Conservation (phyloP, 2,888 invertebrate species). For the Urechis unicinctus region DNA sequence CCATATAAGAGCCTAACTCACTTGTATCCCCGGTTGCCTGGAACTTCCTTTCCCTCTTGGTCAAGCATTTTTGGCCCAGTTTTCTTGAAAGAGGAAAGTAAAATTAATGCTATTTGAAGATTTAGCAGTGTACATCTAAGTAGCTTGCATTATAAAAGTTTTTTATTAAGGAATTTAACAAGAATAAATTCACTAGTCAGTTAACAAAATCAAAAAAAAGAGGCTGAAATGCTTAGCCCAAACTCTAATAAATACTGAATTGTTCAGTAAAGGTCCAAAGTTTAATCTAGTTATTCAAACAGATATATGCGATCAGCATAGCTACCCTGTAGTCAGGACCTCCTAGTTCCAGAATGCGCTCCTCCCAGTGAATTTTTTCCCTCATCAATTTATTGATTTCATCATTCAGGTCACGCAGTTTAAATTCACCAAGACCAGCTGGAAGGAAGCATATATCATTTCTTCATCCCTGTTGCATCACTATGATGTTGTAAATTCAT, state of each 20-base stretch:
- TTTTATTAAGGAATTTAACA: too few species aligned
- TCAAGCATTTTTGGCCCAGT: constrained; percentile 73
- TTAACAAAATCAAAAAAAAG: too few species aligned
- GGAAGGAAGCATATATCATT: constrained; percentile 21
- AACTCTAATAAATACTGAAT: too few species aligned
- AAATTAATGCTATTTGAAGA: too few species aligned
- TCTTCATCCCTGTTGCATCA: not conserved
- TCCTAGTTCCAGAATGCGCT: constrained; percentile 87
- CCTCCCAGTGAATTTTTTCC: constrained; percentile 97
- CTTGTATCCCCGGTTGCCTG: constrained; percentile 96
- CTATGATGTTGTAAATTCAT: too few species aligned
- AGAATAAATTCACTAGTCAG: too few species aligned
- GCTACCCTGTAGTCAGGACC: constrained; percentile 69
- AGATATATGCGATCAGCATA: not conserved
- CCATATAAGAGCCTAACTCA: constrained; percentile 49
- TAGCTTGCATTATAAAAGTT: too few species aligned
- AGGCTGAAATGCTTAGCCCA: too few species aligned
- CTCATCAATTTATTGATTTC: constrained; percentile 96
- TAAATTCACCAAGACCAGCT: constrained; percentile 98
- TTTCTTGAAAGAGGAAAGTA: constrained; percentile 54
- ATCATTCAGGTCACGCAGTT: constrained; percentile 95
- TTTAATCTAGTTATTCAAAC: not conserved
- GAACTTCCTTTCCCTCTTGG: constrained; percentile 72
- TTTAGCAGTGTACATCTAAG: too few species aligned
- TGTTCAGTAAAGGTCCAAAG: not conserved